Conservation (phyloP, 1,140 invertebrate species). For the Drosophila watanabei region DNA sequence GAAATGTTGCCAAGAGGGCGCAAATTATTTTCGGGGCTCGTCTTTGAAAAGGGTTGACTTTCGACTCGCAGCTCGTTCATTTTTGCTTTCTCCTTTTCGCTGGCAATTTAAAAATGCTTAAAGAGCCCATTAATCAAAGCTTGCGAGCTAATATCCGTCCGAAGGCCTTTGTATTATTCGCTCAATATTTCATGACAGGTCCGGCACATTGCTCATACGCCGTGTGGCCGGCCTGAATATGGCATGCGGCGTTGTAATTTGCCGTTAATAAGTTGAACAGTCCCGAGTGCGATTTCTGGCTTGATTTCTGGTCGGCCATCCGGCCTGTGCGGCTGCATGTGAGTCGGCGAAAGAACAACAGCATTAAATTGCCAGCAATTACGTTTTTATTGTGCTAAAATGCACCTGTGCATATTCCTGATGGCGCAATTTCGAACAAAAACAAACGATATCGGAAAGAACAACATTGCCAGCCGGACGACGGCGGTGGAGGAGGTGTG, state of each 20-base stretch:
- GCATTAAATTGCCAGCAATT: constrained; percentile 83
- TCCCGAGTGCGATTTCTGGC: constrained; percentile 46
- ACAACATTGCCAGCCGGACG: constrained; percentile 68
- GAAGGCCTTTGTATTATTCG: constrained; percentile 39
- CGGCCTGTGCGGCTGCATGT: constrained; percentile 2
- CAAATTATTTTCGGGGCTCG: constrained; percentile 64
- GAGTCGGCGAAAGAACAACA: constrained; percentile 62
- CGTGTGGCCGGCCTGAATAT: constrained; percentile 49
- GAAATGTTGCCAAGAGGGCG: constrained; percentile 73
- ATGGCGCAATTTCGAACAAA: constrained; percentile 84
- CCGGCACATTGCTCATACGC: constrained; percentile 66
- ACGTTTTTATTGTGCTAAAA: constrained; percentile 85
- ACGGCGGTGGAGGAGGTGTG: constrained; percentile 7
- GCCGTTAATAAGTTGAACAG: constrained; percentile 62
- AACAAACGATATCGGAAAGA: constrained; percentile 84
- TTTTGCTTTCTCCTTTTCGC: constrained; percentile 12
- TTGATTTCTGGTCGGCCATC: constrained; percentile 34
- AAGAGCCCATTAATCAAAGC: constrained; percentile 74
- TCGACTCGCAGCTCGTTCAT: constrained; percentile 41
- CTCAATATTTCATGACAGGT: constrained; percentile 48
- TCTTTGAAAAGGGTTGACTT: constrained; percentile 80
- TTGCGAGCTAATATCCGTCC: constrained; percentile 67
- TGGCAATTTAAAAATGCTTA: constrained; percentile 58
- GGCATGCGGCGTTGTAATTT: constrained; percentile 42
- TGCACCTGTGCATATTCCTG: constrained; percentile 84